phyloP scores from a whole-genome alignment of 2,113 vertebrate genomes.

The Trinectes maculatus region DNA sequence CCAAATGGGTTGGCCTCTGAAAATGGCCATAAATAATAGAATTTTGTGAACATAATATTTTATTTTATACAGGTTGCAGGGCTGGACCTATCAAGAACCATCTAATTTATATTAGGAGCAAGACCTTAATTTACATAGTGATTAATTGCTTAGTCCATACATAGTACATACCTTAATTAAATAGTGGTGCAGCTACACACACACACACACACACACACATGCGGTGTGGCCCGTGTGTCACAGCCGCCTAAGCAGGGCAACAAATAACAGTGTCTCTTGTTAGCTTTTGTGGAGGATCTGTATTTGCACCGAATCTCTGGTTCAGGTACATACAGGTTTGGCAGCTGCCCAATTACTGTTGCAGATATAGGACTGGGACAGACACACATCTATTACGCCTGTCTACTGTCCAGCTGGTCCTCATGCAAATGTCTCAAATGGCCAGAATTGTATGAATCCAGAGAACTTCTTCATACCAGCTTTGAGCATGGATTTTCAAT shows the following conservation, averaged over 20 bases:
- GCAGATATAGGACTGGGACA: slow-evolving; percentile 35
- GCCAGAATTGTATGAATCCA: slow-evolving; percentile 1
- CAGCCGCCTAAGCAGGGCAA: background rate
- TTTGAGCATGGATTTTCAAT: background rate
- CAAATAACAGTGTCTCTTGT: background rate
- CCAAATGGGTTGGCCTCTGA: too few relatives aligned
- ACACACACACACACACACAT: too few relatives aligned
- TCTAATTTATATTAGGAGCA: too few relatives aligned
- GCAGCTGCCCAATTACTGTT: slow-evolving; percentile 35
- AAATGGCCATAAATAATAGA: too few relatives aligned
- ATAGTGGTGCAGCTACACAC: too few relatives aligned
- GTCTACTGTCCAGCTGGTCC: slow-evolving; percentile 26
- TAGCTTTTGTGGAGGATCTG: slow-evolving; percentile 1
- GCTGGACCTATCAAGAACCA: too few relatives aligned
- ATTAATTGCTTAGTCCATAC: too few relatives aligned
- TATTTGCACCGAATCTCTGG: background rate
- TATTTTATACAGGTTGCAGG: too few relatives aligned
- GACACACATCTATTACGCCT: background rate
- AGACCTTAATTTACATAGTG: too few relatives aligned
- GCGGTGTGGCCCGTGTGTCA: too few relatives aligned
- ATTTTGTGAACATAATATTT: too few relatives aligned
- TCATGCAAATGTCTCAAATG: slow-evolving; percentile 31
- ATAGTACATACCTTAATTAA: too few relatives aligned
- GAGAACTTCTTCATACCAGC: slow-evolving; percentile 1
- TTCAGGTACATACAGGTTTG: background rate